Base-by-base conservation (phyloP, 1,140 invertebrate species). In the Palaemon carinicauda region DNA sequence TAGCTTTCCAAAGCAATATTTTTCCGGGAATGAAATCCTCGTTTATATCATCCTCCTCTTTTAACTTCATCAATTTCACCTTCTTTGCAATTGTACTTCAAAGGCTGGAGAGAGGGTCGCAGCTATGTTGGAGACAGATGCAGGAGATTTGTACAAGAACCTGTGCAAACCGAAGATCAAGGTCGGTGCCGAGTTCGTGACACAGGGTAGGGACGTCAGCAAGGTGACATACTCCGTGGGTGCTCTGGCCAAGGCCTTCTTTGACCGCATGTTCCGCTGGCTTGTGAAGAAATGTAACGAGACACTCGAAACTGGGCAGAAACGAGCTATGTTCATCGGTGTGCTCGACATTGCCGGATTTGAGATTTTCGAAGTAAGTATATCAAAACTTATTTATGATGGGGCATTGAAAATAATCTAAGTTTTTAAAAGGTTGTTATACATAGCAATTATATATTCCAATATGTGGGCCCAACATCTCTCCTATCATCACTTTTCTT, bases 341-440 rank as follows among this genome's bases (percentile, higher is more conserved):
- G 65, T 69, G 65, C 21, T 69, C 15, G 65, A 69, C 29, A 69
- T 69, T 10, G 65, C 65, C 24, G 65, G 65, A 0, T 69, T 69
- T 17, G 65, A 69, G 65, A 69, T 69, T 31, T 69, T 69, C 65
- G 65, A 69, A 4, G 65, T 69, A 69, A 69, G 65, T 69, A 7
- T 15, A 41, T 9, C 41, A 4, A 7, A 27, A 60, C 9, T 7
- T 9, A 9, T 60, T 12, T 7, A 60, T 7, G 17, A 21, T 31
- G 79, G 33, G 21, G 53, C n/a, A n/a, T n/a, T 73, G 50, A 90
- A 88, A 41, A 41, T 7, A 12, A 5, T 94, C 71, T 94, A 93
- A 90, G 94, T 94, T 90, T 92, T 92, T 90, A 92, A 92, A 90
- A 93, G 92, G 77, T 93, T 92, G 87, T 92, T 92, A 89, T 90